Evolutionary conservation across 1,140 invertebrate species (phyloP).

Genomic region (Mesaphorura yosii): DNA sequence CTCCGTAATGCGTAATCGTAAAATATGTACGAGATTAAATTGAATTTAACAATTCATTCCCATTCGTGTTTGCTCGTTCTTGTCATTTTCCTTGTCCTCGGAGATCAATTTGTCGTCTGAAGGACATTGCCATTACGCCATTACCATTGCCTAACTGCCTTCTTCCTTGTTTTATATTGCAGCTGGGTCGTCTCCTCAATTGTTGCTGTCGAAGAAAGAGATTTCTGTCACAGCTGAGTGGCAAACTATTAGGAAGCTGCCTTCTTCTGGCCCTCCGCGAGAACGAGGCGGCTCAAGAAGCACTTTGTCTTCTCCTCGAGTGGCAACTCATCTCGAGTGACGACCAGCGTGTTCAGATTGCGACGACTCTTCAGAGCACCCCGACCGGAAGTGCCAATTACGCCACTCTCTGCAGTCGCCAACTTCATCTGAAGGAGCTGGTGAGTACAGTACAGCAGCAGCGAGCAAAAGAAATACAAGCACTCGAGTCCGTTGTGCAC

Average conservation of each 20-base stretch:
- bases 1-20: too few relatives aligned
- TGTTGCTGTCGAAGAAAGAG: slow-evolving; percentile 70
- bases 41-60: too few relatives aligned
- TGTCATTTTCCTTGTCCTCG: too few relatives aligned
- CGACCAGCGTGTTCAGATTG: slow-evolving; percentile 61
- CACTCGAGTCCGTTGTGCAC: too few relatives aligned
- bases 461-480: not conserved
- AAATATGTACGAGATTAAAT: too few relatives aligned
- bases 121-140: too few relatives aligned
- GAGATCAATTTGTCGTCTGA: too few relatives aligned
- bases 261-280: slow-evolving; percentile 61
- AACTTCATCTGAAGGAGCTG: slow-evolving; percentile 62
- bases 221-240: slow-evolving; percentile 55
- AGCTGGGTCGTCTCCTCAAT: slow-evolving; percentile 57
- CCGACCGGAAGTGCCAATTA: slow-evolving; percentile 56
- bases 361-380: slow-evolving; percentile 68
- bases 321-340: slow-evolving; percentile 56
- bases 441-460: slow-evolving; percentile 38
- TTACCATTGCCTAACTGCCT: too few relatives aligned
- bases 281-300: slow-evolving; percentile 50
- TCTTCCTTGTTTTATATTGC: slow-evolving; percentile 32
- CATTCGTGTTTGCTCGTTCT: too few relatives aligned
- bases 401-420: slow-evolving; percentile 57
- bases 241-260: slow-evolving; percentile 49
- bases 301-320: slow-evolving; percentile 68